Conservation (phyloP, 1,140 invertebrate species). For the Musca vetustissima region DNA sequence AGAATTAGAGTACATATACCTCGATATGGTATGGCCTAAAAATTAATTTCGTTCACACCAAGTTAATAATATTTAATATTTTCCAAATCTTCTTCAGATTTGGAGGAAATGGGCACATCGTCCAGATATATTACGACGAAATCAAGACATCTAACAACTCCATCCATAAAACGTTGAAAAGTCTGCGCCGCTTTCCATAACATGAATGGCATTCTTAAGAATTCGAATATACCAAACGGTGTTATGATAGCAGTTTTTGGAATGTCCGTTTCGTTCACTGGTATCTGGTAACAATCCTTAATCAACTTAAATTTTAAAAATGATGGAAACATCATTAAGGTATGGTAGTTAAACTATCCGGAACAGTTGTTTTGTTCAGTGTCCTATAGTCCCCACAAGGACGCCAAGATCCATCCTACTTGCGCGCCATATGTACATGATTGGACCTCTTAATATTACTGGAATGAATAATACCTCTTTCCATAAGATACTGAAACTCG, state of each 20-base stretch:
- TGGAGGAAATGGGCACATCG: background rate
- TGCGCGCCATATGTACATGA: slow-evolving; percentile 54
- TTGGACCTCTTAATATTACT: slow-evolving; percentile 54
- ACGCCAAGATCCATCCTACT: slow-evolving; percentile 48
- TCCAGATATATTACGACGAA: background rate
- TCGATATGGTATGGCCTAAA: too few relatives aligned
- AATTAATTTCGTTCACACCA: too few relatives aligned
- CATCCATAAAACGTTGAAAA: slow-evolving; percentile 9
- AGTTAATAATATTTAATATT: too few relatives aligned
- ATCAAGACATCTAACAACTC: background rate
- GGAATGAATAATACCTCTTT: slow-evolving; percentile 41
- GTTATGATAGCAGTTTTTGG: slow-evolving; percentile 4
- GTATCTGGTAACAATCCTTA: slow-evolving; percentile 55
- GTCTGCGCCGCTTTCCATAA: slow-evolving; percentile 6
- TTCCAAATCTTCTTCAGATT: background rate
- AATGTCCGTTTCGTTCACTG: background rate
- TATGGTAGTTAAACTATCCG: slow-evolving; percentile 35
- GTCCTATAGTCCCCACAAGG: slow-evolving; percentile 53
- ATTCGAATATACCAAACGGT: slow-evolving; percentile 1
- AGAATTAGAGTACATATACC: too few relatives aligned
- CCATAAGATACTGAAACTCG: slow-evolving; percentile 38
- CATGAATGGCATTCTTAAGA: background rate
- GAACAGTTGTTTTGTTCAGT: slow-evolving; percentile 54
- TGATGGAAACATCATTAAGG: slow-evolving; percentile 18
- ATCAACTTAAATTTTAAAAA: slow-evolving; percentile 55